Base-by-base conservation (phyloP, 2,113 vertebrate genomes). In the Arizona elegans region DNA sequence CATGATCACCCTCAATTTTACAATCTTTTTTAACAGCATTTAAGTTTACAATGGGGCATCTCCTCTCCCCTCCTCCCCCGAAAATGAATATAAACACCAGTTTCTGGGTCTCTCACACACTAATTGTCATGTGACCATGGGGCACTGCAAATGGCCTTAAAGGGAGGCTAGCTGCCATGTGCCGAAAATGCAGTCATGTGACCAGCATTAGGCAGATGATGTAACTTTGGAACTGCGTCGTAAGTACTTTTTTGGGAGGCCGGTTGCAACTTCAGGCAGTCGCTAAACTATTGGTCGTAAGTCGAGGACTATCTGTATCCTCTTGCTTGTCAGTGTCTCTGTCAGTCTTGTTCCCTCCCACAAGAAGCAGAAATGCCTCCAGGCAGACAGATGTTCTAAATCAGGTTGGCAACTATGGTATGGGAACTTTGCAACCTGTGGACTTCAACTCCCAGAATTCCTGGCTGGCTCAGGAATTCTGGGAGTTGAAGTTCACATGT, bases 21-120 rank as follows among this genome's bases (percentile, higher is more conserved):
- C 59, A 65, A 24, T 65, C 26, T 65, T 12, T 62, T 65, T 65
- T 26, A 29, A 12, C 10, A 65, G 59, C 24, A 62, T 62, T 62
- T 26, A 62, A 62, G 10, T 29, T 29, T 65, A 26, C 59, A 26
- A 1, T 65, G 59, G 59, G 9, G 59, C 24, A 11, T 62, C 38
- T 43, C 38, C 38, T 43, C 38, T 43, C 38, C 4, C 21, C 23
- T 2, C 24, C 8, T 3, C 59, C 59, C 24, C 24, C 8, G 1
- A 62, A 62, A 65, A 65, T 65, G 59, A 65, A 65, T 3, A 1
- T 65, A 65, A 65, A 65, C 26, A 65, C 26, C 26, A 29, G 59
- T 65, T 65, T 24, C 23, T 5, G 2, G 23, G 19, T 2, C 8
- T 3, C 0, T 0, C 3, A 3, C 1, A 29, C 4, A 10, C 10